Percentiles rank a stretch among this genome's conserved stretches.
phyloP scores from a whole-genome alignment of 2,797 vertebrate species.

The Crypturellus tataupa region DNA sequence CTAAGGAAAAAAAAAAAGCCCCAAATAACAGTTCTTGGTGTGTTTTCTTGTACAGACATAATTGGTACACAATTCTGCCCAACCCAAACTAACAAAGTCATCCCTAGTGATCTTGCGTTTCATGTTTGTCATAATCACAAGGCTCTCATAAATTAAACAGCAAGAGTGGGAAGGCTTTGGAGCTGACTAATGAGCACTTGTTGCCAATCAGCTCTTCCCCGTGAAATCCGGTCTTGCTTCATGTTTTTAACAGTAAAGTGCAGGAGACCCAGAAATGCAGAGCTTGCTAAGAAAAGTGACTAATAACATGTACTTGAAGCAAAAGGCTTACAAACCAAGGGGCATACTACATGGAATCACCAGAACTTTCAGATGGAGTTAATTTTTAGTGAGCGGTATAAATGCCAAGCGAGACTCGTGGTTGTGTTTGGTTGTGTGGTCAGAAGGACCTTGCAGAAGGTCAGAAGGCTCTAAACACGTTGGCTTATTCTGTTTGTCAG shows the following conservation, averaged over 20 bases:
- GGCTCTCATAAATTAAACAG: conserved; percentile 9
- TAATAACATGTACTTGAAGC: neutral
- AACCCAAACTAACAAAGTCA: neutral
- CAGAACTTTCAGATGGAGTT: neutral
- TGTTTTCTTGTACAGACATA: neutral
- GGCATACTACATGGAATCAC: neutral
- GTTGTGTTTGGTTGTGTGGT: neutral
- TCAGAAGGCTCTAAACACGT: rapidly evolving
- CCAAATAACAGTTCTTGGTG: neutral
- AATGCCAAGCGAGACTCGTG: rapidly evolving
- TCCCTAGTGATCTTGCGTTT: neutral
- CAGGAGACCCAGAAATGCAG: neutral
- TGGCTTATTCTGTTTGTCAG: neutral
- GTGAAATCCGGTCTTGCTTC: neutral
- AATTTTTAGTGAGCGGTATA: neutral
- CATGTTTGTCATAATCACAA: neutral
- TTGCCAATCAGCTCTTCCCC: neutral
- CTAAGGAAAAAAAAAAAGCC: neutral
- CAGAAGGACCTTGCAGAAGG: too few species aligned
- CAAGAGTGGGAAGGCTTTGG: neutral
- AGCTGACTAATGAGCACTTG: neutral
- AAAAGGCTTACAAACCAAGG: neutral
- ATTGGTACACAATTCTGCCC: neutral
- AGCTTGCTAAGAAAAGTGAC: neutral
- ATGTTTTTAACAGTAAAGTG: rapidly evolving